phyloP scores from a whole-genome alignment of 2,113 vertebrate genomes.

The Alethe diademata region DNA sequence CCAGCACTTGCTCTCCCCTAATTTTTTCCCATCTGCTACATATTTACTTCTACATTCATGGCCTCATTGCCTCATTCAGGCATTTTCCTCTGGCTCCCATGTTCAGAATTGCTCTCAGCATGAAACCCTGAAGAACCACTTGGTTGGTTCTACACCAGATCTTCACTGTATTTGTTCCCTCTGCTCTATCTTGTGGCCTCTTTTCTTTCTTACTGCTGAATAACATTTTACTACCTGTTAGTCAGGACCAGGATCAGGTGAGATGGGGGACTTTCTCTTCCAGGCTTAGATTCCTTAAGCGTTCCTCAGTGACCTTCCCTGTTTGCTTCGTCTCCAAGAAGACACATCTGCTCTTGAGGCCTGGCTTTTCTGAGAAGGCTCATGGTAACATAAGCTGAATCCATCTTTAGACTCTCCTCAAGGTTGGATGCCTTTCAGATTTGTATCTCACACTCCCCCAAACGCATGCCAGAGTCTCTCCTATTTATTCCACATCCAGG shows the following conservation, averaged over 20 bases:
- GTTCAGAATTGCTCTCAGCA: background rate
- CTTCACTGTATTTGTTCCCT: background rate
- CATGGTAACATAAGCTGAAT: background rate
- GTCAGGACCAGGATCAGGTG: background rate
- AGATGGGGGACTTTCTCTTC: background rate
- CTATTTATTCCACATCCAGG: background rate
- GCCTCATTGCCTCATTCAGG: background rate
- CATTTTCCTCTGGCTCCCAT: rapidly evolving
- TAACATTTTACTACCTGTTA: background rate
- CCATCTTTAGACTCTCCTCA: background rate
- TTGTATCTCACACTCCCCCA: background rate
- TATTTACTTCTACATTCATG: background rate
- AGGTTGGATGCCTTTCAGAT: background rate
- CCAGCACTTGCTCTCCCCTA: background rate
- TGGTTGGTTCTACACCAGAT: background rate
- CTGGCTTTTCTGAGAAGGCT: background rate
- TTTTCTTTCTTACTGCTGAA: background rate
- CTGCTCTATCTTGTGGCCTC: background rate
- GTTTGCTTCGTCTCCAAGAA: background rate
- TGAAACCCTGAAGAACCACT: background rate
- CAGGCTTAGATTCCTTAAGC: background rate
- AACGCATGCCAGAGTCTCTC: background rate
- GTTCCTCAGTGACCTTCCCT: background rate
- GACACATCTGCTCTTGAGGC: background rate
- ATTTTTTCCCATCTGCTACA: background rate